Conservation (phyloP, 1,140 invertebrate species). For the Latrodectus geometricus region DNA sequence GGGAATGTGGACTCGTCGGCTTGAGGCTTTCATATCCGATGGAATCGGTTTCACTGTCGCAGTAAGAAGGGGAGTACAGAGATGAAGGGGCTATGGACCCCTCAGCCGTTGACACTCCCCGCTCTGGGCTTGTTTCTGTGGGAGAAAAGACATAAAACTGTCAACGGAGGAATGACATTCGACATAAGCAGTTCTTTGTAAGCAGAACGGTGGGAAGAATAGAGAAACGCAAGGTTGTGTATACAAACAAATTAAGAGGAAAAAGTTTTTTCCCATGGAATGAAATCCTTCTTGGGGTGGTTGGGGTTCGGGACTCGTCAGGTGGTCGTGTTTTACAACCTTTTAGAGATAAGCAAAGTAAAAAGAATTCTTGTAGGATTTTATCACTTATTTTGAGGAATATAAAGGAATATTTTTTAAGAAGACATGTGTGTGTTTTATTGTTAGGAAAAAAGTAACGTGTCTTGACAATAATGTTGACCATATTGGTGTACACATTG, state of each 20-base stretch:
- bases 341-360: neutral
- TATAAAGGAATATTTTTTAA: neutral
- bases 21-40: slow-evolving; percentile 21
- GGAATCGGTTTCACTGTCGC: slow-evolving; percentile 30
- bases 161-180: neutral
- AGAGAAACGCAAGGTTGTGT: too few relatives aligned
- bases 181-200: neutral
- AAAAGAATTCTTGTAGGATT: neutral
- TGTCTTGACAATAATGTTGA: neutral
- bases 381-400: neutral
- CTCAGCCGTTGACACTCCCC: slow-evolving; percentile 62
- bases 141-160: slow-evolving; percentile 23
- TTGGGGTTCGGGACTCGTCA: neutral
- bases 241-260: neutral
- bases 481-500: neutral
- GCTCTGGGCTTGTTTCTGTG: slow-evolving; percentile 63
- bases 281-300: neutral
- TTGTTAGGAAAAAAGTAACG: neutral
- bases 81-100: neutral
- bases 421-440: neutral
- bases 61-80: slow-evolving; percentile 2
- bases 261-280: neutral
- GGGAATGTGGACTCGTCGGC: slow-evolving; percentile 55
- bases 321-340: neutral
- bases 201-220: neutral